phyloP scores from a whole-genome alignment of 2,888 invertebrate genomes.

The Oeneis ivallda region DNA sequence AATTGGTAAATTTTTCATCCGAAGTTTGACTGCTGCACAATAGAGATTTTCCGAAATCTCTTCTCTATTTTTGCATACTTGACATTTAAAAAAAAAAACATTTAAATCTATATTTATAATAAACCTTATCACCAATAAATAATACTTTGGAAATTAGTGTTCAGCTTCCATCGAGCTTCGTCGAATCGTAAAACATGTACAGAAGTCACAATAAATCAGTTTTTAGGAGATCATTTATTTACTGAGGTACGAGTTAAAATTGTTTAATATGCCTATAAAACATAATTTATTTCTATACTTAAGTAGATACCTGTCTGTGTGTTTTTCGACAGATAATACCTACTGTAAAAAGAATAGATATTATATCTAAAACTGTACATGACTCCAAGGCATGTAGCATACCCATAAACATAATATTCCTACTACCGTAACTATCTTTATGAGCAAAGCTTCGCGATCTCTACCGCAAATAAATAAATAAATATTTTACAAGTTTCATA shows the following conservation, averaged over 20 bases:
- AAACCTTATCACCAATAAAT: slow-evolving; percentile 37
- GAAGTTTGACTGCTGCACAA: too few relatives aligned
- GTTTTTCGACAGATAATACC: slow-evolving; percentile 1
- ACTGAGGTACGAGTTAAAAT: slow-evolving; percentile 15
- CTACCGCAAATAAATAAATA: too few relatives aligned
- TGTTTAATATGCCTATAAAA: slow-evolving; percentile 18
- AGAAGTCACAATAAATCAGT: slow-evolving; percentile 31
- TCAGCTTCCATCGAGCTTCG: slow-evolving; percentile 1
- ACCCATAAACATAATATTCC: too few relatives aligned
- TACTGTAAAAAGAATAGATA: not conserved
- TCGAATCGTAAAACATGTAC: slow-evolving; percentile 33
- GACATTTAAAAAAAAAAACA: not conserved
- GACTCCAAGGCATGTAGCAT: not conserved
- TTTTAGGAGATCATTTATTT: slow-evolving; percentile 28
- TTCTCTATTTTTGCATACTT: slow-evolving; percentile 12
- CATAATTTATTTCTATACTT: slow-evolving; percentile 16
- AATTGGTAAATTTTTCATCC: too few relatives aligned
- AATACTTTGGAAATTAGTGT: slow-evolving; percentile 30
- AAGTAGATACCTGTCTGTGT: not conserved
- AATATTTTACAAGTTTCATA: too few relatives aligned
- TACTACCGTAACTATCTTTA: too few relatives aligned
- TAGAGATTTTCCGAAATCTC: too few relatives aligned
- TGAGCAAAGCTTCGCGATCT: not conserved
- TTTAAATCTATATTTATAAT: too few relatives aligned
- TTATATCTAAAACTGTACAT: not conserved